Evolutionary conservation across 2,888 invertebrate species (phyloP), one percentile per base, ranked within the genome.

Genomic region (Euplexia lucipara): DNA sequence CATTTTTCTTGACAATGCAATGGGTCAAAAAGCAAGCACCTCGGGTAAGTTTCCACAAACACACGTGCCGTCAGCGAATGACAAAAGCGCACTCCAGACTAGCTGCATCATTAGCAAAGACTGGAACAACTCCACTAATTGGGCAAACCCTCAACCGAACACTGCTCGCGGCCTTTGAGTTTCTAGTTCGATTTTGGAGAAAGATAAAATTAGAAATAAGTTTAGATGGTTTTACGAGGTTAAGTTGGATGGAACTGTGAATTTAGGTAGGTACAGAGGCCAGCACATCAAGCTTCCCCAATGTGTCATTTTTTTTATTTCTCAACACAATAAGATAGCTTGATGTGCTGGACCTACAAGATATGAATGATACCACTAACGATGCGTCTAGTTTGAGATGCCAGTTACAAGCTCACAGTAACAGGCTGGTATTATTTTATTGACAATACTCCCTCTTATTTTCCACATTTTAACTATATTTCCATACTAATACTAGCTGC

Each of bases 71-170:
- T 68, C 75, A 70, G 67, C 65, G 56, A 53, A 79, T 72, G 79
- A 84, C 82, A 83, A 83, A 82, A 85, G 86, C 81, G 57, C 72
- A 78, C 84, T 84, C 76, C 58, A 81, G 69, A 52, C 64, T 70
- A 30, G 65, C 70, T 71, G 72, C 83, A 71, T 88, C 88, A 88
- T 88, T 88, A 88, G 86, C 65, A 79, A 61, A 75, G 73, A 52
- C 76, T 78, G 65, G 58, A 78, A 76, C 70, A 77, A 73, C 73
- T 78, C 65, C 57, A 67, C 87, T 88, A 88, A 88, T 88, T 88
- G 88, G 88, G 80, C 56, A 53, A 59, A 65, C 78, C 67, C 80
- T 78, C 41, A n/a, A 37, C 61, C 52, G 69, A 70, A 68, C 62
- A 65, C 73, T 45, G 67, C 37, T 58, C 14, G 45, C 16, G 42